A percentile compares a stretch with the other conserved stretches of the same genome.
These are phyloP conservation scores for Chalcosyrphus nemorum DNA, from an alignment of 2,888 invertebrate species.

Conservation along the genomic window DNA sequence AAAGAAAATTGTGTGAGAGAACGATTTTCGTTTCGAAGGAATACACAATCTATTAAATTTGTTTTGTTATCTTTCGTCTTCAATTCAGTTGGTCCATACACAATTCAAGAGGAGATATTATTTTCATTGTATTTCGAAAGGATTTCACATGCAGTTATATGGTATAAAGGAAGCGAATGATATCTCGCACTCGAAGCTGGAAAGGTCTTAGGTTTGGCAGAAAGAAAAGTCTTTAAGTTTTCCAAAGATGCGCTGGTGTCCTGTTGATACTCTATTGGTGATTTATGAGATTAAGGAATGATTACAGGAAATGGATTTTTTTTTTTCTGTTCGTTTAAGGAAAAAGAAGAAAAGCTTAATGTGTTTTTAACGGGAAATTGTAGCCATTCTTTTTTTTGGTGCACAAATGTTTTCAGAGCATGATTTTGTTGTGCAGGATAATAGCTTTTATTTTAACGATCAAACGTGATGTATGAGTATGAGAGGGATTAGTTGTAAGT, in stretches of 20 bases:
- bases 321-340: too few species aligned
- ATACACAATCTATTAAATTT: conserved; percentile 16
- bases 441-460: background rate
- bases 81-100: background rate
- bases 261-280: background rate
- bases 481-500: background rate
- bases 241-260: background rate
- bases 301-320: conserved; percentile 12
- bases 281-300: conserved; percentile 29
- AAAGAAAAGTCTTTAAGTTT: background rate
- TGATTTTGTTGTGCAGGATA: background rate
- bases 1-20: background rate
- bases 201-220: too few species aligned
- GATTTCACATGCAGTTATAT: conserved; percentile 10
- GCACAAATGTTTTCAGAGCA: too few species aligned
- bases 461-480: background rate
- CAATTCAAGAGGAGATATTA: too few species aligned
- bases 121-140: background rate
- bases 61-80: conserved; percentile 3
- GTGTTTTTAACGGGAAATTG: conserved; percentile 8
- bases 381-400: background rate
- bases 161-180: background rate
- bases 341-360: background rate
- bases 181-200: background rate
- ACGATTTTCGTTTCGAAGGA: background rate